These are phyloP conservation scores for Rhodophaea formosa DNA, from an alignment of 2,888 invertebrate species.

Conservation along the genomic window DNA sequence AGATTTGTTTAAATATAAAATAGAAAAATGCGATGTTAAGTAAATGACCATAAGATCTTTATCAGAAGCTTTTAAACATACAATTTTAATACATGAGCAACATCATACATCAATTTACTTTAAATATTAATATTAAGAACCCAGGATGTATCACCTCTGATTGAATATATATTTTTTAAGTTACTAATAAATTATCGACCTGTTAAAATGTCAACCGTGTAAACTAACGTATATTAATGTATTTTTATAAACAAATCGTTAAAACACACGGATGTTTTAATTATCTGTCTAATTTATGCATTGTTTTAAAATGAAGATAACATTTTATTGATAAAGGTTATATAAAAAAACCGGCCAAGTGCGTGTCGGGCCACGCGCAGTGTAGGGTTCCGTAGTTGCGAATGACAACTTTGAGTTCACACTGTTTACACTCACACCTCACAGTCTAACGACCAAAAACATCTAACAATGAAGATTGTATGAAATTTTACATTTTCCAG, in stretches of 20 bases:
- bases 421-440: too few species aligned
- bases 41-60: not conserved
- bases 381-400: too few species aligned
- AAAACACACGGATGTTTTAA: conserved; percentile 2
- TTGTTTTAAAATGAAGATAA: not conserved
- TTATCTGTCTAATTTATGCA: not conserved
- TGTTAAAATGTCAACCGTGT: conserved; percentile 10
- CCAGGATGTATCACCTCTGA: not conserved
- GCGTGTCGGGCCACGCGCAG: too few species aligned
- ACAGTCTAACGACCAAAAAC: too few species aligned
- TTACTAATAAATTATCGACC: not conserved
- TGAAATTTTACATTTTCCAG: too few species aligned
- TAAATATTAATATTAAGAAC: not conserved
- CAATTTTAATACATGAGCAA: not conserved
- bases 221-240: conserved; percentile 1
- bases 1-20: too few species aligned
- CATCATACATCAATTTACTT: conserved; percentile 1
- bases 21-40: too few species aligned
- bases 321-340: too few species aligned
- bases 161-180: not conserved
- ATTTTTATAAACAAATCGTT: not conserved
- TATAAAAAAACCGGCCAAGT: too few species aligned
- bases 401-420: too few species aligned
- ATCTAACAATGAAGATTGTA: too few species aligned
- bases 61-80: not conserved